Conservation (phyloP, 1,140 invertebrate species). For the Meloidogyne hapla region DNA sequence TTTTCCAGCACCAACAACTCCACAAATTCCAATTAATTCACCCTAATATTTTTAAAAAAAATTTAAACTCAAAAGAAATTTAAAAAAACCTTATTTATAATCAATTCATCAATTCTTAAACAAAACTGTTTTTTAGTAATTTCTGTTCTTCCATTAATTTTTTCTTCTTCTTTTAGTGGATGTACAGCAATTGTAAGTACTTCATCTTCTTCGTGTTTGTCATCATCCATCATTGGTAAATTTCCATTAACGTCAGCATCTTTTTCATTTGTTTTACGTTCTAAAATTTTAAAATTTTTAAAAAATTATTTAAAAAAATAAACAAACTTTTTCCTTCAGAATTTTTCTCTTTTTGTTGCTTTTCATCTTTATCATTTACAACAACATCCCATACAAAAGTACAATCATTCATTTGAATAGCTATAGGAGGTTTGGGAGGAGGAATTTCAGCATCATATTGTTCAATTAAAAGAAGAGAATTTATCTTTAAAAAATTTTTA, state of each 20-base stretch:
- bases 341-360: neutral
- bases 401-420: constrained; percentile 68
- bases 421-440: constrained; percentile 32
- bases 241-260: neutral
- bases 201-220: neutral
- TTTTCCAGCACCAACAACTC: constrained; percentile 73
- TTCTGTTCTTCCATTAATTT: neutral
- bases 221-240: neutral
- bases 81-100: constrained; percentile 13
- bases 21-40: constrained; percentile 72
- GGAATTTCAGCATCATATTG: neutral
- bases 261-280: neutral
- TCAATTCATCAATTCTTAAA: constrained; percentile 30
- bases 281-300: no score
- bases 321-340: neutral
- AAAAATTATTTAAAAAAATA: neutral
- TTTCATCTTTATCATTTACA: neutral
- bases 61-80: neutral
- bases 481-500: neutral
- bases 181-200: neutral
- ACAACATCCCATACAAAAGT: constrained; percentile 68
- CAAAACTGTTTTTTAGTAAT: neutral
- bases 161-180: neutral
- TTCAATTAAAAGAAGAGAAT: neutral
- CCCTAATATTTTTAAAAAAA: no score